A percentile compares a stretch with the other conserved stretches of the same genome.
phyloP scores from a whole-genome alignment of 2,797 vertebrate species.

The Poliocrania exsul region DNA sequence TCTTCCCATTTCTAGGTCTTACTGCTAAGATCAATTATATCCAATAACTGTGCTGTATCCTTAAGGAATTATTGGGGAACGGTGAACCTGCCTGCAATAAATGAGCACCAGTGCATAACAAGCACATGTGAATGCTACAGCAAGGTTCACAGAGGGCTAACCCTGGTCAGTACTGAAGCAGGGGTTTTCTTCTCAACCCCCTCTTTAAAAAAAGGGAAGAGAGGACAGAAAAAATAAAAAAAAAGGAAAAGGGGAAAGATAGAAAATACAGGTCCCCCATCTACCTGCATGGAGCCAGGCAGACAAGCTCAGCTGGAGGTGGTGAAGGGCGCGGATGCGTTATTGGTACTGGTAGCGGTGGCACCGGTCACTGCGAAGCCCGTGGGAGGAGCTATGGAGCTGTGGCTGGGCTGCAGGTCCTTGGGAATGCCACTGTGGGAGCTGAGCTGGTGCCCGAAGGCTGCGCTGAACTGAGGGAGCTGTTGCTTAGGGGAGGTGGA shows the following conservation, averaged over 20 bases:
- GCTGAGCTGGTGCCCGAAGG: slow-evolving; percentile 97
- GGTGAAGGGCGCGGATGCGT: slow-evolving; percentile 87
- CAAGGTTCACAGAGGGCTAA: slow-evolving; percentile 72
- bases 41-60: slow-evolving; percentile 78
- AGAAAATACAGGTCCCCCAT: slow-evolving; percentile 72
- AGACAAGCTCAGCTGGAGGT: slow-evolving; percentile 85
- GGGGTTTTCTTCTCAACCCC: slow-evolving; percentile 62
- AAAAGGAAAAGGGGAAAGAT: slow-evolving; percentile 38
- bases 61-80: slow-evolving; percentile 64
- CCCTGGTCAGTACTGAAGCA: slow-evolving; percentile 68
- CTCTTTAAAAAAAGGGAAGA: slow-evolving; percentile 51
- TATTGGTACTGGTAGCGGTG: slow-evolving; percentile 94
- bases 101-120: slow-evolving; percentile 81
- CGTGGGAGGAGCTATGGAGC: slow-evolving; percentile 95
- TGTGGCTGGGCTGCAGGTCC: slow-evolving; percentile 99
- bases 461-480: slow-evolving; percentile 98
- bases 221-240: slow-evolving; percentile 62
- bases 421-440: slow-evolving; percentile 99
- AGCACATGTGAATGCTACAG: slow-evolving; percentile 79
- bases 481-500: slow-evolving; percentile 94
- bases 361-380: slow-evolving; percentile 93
- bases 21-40: slow-evolving; percentile 71
- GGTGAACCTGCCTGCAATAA: slow-evolving; percentile 74
- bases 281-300: slow-evolving; percentile 73
- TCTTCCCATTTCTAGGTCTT: slow-evolving; percentile 78